Percentiles rank a stretch among this genome's conserved stretches.
These are phyloP conservation scores for Pristiophorus japonicus DNA, from an alignment of 2,113 vertebrate genomes.

Conservation along the genomic window DNA sequence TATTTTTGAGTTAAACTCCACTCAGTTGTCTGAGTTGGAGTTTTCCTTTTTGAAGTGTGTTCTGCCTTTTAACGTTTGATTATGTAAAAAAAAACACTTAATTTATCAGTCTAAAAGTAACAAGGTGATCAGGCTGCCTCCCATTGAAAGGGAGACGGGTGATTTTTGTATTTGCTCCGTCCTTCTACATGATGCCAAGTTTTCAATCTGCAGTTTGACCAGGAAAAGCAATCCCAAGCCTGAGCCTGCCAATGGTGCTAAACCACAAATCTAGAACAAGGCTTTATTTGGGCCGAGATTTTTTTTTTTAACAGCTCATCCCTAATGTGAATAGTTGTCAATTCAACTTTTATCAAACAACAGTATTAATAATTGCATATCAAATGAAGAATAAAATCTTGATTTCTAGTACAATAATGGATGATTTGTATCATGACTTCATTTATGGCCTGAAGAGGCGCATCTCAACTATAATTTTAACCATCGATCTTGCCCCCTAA, in stretches of 20 bases:
- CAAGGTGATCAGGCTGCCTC: not conserved
- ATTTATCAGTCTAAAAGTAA: not conserved
- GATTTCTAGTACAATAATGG: conserved; percentile 24
- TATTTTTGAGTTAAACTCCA: not conserved
- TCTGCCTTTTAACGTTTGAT: conserved; percentile 3
- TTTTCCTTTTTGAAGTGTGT: conserved; percentile 12
- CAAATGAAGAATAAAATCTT: conserved; percentile 37
- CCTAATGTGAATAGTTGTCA: conserved; percentile 24
- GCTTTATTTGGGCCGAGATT: not conserved
- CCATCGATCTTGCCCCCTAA: not conserved
- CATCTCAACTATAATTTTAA: not conserved
- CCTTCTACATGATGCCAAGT: not conserved
- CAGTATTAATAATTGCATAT: conserved; percentile 28
- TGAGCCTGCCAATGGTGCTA: conserved; percentile 31
- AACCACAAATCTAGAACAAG: conserved; percentile 19
- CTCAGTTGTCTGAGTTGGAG: not conserved
- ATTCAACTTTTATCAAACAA: conserved; percentile 17
- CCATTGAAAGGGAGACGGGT: not conserved
- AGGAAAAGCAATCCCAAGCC: not conserved
- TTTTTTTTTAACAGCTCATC: not conserved
- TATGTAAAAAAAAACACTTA: not conserved
- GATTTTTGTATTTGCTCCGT: not conserved
- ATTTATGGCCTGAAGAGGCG: not conserved
- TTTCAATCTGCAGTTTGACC: not conserved
- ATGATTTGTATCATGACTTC: conserved; percentile 14